These are phyloP conservation scores for Drosophila chauvacae DNA, from an alignment of 1,140 invertebrate species.

Conservation along the genomic window DNA sequence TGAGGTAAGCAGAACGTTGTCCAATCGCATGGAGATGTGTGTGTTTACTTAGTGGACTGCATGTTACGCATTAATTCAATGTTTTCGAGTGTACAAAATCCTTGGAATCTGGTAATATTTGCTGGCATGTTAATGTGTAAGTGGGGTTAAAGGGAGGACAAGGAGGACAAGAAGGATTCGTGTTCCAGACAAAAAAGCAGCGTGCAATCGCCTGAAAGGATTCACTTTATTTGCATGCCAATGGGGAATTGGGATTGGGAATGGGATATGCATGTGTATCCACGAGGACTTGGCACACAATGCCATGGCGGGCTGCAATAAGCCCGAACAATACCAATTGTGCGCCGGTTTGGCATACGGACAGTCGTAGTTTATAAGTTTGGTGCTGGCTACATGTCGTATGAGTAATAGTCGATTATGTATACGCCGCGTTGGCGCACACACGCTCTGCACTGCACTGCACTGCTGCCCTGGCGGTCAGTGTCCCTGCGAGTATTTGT, in stretches of 20 bases:
- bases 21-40: slow-evolving; percentile 12
- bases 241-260: background rate
- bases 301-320: slow-evolving; percentile 33
- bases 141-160: slow-evolving; percentile 11
- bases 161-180: background rate
- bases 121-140: slow-evolving; percentile 56
- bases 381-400: slow-evolving; percentile 46
- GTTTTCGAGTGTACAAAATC: slow-evolving; percentile 20
- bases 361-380: slow-evolving; percentile 56
- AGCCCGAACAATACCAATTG: slow-evolving; percentile 55
- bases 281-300: slow-evolving; percentile 37
- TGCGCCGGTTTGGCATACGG: slow-evolving; percentile 32
- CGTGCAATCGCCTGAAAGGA: slow-evolving; percentile 34
- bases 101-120: slow-evolving; percentile 24
- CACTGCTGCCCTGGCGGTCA: background rate
- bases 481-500: slow-evolving; percentile 21
- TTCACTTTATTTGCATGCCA: slow-evolving; percentile 45
- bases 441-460: slow-evolving; percentile 1
- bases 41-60: slow-evolving; percentile 37
- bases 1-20: slow-evolving; percentile 87
- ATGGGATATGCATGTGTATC: slow-evolving; percentile 7
- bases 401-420: slow-evolving; percentile 73
- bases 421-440: slow-evolving; percentile 51
- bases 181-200: background rate
- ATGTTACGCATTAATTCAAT: slow-evolving; percentile 56